These are phyloP conservation scores for Platorchestia sp. DNA, from an alignment of 1,140 invertebrate genomes.

Conservation along the genomic window DNA sequence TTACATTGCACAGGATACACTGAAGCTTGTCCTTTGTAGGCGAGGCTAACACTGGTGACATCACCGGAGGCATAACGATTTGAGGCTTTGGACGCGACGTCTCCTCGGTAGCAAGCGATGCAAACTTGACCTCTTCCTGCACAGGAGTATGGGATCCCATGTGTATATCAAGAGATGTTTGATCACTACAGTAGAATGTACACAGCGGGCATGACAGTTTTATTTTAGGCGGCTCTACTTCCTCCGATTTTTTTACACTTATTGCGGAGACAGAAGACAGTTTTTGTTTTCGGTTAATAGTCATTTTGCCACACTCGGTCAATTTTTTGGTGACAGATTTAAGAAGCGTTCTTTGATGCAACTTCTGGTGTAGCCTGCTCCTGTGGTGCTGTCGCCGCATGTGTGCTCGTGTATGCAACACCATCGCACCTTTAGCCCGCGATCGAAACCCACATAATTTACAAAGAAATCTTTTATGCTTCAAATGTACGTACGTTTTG, in stretches of 20 bases:
- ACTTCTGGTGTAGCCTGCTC: neutral
- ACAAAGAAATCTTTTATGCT: neutral
- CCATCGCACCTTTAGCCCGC: neutral
- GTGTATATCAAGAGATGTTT: neutral
- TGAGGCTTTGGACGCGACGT: slow-evolving; percentile 15
- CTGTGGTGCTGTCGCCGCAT: slow-evolving; percentile 24
- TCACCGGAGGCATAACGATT: neutral
- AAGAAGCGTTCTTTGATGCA: neutral
- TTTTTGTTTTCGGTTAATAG: neutral
- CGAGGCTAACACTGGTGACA: neutral
- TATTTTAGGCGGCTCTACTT: slow-evolving; percentile 6
- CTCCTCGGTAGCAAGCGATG: neutral
- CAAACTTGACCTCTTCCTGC: slow-evolving; percentile 18
- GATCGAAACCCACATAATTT: slow-evolving; percentile 37
- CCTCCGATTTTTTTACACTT: neutral
- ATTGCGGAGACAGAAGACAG: neutral
- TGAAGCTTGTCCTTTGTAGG: neutral
- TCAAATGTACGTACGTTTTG: neutral
- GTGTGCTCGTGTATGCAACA: neutral
- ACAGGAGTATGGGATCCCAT: slow-evolving; percentile 29
- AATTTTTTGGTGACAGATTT: neutral
- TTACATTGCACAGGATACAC: neutral
- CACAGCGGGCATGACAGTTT: slow-evolving; percentile 26
- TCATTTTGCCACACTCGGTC: neutral
- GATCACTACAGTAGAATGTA: slow-evolving; percentile 1